Evolutionary conservation across 2,888 invertebrate genomes (phyloP).

Genomic region (Invenusta paracnida): DNA sequence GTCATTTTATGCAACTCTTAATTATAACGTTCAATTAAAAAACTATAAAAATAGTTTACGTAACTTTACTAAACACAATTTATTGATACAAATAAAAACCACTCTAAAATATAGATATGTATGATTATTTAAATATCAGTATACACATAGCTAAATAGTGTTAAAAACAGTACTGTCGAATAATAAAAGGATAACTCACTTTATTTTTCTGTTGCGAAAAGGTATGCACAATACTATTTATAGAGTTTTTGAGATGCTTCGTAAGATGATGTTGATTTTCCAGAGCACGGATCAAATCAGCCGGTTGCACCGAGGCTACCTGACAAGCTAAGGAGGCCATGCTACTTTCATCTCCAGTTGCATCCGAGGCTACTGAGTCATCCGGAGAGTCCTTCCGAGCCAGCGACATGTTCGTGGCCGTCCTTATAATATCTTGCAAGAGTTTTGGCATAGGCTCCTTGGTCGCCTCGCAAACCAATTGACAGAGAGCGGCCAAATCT

Average conservation of each 20-base stretch:
- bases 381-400: slow-evolving; percentile 24
- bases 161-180: too few species aligned
- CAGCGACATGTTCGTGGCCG: slow-evolving; percentile 68
- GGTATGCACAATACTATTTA: background rate
- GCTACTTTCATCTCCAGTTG: background rate
- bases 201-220: background rate
- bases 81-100: too few species aligned
- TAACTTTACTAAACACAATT: too few species aligned
- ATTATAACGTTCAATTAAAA: too few species aligned
- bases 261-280: slow-evolving; percentile 17
- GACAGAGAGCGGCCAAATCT: background rate
- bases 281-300: slow-evolving; percentile 24
- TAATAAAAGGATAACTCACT: too few species aligned
- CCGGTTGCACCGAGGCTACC: slow-evolving; percentile 69
- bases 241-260: slow-evolving; percentile 33
- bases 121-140: too few species aligned
- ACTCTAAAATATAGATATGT: too few species aligned
- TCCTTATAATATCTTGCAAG: slow-evolving; percentile 70
- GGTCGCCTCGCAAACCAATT: slow-evolving; percentile 35
- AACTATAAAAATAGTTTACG: too few species aligned
- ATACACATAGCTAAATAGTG: too few species aligned
- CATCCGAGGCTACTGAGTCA: slow-evolving; percentile 18
- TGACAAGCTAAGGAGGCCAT: background rate
- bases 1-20: too few species aligned
- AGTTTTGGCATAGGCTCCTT: slow-evolving; percentile 71